phyloP scores from a whole-genome alignment of 2,888 invertebrate species.

The Troilus luridus region DNA sequence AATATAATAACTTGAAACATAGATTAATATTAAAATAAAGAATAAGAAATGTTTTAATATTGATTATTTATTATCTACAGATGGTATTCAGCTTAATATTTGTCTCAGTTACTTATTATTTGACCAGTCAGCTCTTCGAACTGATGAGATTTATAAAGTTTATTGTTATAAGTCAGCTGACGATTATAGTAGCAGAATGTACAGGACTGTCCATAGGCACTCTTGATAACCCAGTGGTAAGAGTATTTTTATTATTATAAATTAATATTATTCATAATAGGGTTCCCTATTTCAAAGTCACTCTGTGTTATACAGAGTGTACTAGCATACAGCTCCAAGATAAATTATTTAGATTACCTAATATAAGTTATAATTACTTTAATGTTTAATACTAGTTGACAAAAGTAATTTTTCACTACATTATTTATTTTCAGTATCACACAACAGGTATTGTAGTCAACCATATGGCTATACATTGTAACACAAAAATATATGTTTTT shows the following conservation, averaged over 20 bases:
- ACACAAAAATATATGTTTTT: too few relatives aligned
- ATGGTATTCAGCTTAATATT: conserved; percentile 72
- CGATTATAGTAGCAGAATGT: conserved; percentile 73
- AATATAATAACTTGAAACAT: not conserved
- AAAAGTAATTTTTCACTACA: too few relatives aligned
- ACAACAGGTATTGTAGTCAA: too few relatives aligned
- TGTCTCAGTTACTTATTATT: conserved; percentile 72
- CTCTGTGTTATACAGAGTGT: too few relatives aligned
- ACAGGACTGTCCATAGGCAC: conserved; percentile 73
- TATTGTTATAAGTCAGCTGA: conserved; percentile 70
- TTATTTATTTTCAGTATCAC: too few relatives aligned
- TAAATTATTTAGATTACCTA: too few relatives aligned
- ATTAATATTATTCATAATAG: too few relatives aligned
- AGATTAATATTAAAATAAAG: not conserved
- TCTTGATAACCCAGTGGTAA: conserved; percentile 69
- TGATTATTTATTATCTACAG: conserved; percentile 67
- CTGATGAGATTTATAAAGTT: conserved; percentile 72
- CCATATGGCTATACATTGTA: too few relatives aligned
- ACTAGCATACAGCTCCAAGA: too few relatives aligned
- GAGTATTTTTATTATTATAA: conserved; percentile 61
- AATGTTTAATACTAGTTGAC: too few relatives aligned
- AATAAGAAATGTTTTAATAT: not conserved
- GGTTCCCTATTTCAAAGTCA: too few relatives aligned
- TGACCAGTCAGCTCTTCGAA: conserved; percentile 73
- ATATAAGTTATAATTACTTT: too few relatives aligned